These are phyloP conservation scores for Rhabdomys dilectus DNA, from an alignment of 2,113 vertebrate genomes.

Conservation along the genomic window DNA sequence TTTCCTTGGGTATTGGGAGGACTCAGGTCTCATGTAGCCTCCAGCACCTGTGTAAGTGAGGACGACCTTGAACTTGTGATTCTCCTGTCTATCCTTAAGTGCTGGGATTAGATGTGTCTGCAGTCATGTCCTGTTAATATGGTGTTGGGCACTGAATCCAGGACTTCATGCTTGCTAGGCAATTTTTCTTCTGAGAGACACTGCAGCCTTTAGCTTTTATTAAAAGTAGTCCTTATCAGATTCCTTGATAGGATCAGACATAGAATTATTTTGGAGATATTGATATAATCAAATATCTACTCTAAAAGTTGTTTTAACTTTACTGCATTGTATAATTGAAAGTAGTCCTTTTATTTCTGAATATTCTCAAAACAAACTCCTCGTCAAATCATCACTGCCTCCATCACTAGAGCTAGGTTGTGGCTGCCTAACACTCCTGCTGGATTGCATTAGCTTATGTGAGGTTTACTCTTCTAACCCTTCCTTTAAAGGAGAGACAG, in stretches of 20 bases:
- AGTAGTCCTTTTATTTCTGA: not conserved
- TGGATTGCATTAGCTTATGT: not conserved
- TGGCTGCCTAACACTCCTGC: not conserved
- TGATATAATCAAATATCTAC: not conserved
- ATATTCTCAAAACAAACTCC: not conserved
- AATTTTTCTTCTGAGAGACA: not conserved
- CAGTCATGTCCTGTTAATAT: no score
- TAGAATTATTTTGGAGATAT: not conserved
- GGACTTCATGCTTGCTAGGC: not conserved
- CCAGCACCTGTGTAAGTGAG: not conserved
- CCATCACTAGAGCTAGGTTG: not conserved
- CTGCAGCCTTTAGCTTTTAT: not conserved
- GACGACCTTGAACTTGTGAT: not conserved
- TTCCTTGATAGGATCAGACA: not conserved
- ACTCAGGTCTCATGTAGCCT: not conserved
- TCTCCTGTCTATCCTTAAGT: not conserved
- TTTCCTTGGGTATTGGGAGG: not conserved
- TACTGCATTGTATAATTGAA: not conserved
- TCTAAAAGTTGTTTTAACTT: conserved; percentile 14
- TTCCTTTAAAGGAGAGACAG: not conserved
- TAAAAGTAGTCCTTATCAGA: not conserved
- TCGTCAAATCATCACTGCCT: not conserved
- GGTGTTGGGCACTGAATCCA: not conserved
- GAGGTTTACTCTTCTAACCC: not conserved
- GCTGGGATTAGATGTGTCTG: not conserved